A percentile compares a stretch with the other conserved stretches of the same genome.
Evolutionary conservation across 2,113 vertebrate genomes (phyloP).

Genomic region (Ammospiza caudacuta): DNA sequence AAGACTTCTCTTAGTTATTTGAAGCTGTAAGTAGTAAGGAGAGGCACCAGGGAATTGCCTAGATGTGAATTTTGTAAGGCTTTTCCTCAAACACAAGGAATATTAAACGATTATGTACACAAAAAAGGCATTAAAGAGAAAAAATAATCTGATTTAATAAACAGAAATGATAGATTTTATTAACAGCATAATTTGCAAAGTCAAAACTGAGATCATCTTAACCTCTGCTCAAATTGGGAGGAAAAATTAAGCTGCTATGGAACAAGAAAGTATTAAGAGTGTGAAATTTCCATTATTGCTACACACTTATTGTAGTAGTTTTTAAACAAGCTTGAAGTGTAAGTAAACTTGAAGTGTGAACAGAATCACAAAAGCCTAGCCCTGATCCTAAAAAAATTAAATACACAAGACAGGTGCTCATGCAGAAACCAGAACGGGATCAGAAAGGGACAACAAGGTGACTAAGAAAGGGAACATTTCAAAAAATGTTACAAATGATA

Average conservation of each 20-base stretch:
- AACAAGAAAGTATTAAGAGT: background rate
- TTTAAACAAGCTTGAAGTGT: background rate
- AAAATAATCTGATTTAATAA: background rate
- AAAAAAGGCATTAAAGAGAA: background rate
- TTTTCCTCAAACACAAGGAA: background rate
- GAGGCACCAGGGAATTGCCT: background rate
- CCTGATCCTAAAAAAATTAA: background rate
- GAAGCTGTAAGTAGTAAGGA: background rate
- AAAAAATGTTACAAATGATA: background rate
- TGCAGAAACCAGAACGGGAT: background rate
- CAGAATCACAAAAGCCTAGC: background rate
- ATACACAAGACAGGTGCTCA: accelerated
- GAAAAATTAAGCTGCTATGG: background rate
- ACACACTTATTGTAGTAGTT: background rate
- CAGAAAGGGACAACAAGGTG: background rate
- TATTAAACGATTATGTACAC: background rate
- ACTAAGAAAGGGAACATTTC: background rate
- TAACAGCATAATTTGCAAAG: background rate
- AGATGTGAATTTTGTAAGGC: background rate
- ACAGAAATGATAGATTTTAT: background rate
- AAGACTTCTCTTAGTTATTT: background rate
- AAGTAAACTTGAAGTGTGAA: background rate
- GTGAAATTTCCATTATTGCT: background rate
- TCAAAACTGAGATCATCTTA: background rate
- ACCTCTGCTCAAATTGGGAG: background rate